Conservation (phyloP, 2,888 invertebrate genomes). For the Epirrhoe tristata region DNA sequence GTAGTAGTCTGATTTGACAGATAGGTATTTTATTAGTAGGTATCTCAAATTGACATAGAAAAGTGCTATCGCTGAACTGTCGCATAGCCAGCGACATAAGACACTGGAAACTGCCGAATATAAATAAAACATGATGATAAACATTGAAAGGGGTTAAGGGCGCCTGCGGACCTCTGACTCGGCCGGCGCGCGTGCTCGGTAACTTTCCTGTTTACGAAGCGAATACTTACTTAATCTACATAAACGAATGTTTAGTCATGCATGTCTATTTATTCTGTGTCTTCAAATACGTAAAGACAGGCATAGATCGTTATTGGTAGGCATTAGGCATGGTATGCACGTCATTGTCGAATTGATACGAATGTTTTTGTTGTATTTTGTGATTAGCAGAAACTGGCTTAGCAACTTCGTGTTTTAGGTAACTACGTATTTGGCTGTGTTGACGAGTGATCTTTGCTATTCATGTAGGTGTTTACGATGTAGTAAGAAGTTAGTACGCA, state of each 20-base stretch:
- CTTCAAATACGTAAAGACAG: slow-evolving; percentile 16
- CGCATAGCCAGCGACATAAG: slow-evolving; percentile 35
- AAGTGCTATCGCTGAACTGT: slow-evolving; percentile 13
- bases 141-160: slow-evolving; percentile 74
- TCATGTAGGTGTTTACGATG: slow-evolving; percentile 11
- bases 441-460: slow-evolving; percentile 1
- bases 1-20: background rate
- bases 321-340: slow-evolving; percentile 13
- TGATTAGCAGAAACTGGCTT: slow-evolving; percentile 12
- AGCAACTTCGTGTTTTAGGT: slow-evolving; percentile 12
- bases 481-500: background rate
- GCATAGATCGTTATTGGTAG: slow-evolving; percentile 8
- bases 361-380: slow-evolving; percentile 20
- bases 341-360: slow-evolving; percentile 25
- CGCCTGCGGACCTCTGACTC: slow-evolving; percentile 63
- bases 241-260: slow-evolving; percentile 17
- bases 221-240: slow-evolving; percentile 29
- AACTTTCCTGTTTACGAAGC: slow-evolving; percentile 75
- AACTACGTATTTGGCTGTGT: background rate
- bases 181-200: slow-evolving; percentile 62
- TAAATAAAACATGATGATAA: slow-evolving; percentile 62
- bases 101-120: slow-evolving; percentile 44
- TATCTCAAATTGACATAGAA: slow-evolving; percentile 14
- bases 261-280: slow-evolving; percentile 1
- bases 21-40: too few species aligned